Evolutionary conservation across 30 jellyfish, hydroid and myxozoan genomes (phyloP).

Genomic region (Pseudorhiza aurosa): DNA sequence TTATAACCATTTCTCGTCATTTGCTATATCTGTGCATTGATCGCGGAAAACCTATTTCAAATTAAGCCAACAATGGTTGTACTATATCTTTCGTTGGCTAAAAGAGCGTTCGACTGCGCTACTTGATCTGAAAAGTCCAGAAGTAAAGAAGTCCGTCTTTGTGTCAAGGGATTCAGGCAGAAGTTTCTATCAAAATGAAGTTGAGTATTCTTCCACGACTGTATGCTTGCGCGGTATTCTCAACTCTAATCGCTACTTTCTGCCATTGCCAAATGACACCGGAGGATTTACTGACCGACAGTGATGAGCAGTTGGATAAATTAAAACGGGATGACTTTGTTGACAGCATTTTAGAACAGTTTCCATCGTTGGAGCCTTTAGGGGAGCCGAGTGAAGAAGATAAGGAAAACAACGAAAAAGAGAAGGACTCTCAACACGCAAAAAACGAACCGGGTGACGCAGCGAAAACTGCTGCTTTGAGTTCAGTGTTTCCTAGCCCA

Average conservation of each 20-base stretch:
- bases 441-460: neutral
- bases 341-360: slow-evolving; percentile 55
- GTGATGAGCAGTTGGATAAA: slow-evolving; percentile 67
- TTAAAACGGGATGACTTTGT: slow-evolving; percentile 62
- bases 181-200: too few species aligned
- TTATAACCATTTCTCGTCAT: too few species aligned
- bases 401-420: neutral
- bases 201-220: neutral
- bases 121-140: too few species aligned
- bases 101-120: too few species aligned
- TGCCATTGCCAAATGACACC: slow-evolving; percentile 50
- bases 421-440: neutral
- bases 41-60: too few species aligned
- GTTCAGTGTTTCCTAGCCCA: slow-evolving; percentile 32
- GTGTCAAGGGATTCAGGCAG: too few species aligned
- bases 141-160: too few species aligned
- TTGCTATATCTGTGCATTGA: too few species aligned
- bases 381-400: neutral
- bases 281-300: slow-evolving; percentile 78
- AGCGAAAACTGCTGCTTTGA: neutral
- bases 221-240: neutral
- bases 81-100: too few species aligned
- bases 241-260: neutral
- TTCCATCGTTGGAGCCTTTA: slow-evolving; percentile 28
- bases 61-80: too few species aligned